These are phyloP conservation scores for Anoura caudifer DNA, from an alignment of 2,113 vertebrate genomes.

Conservation along the genomic window DNA sequence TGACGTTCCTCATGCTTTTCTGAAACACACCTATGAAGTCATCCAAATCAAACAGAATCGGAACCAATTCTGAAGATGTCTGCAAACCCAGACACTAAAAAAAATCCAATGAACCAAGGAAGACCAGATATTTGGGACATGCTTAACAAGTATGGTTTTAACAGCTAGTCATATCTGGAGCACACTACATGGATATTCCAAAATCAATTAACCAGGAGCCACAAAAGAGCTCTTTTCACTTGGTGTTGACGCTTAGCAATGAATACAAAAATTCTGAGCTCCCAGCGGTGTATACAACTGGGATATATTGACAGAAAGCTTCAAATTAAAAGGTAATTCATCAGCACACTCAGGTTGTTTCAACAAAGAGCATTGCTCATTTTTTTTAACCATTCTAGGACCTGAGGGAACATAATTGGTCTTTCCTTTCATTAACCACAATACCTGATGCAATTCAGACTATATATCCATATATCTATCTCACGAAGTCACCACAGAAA, in stretches of 20 bases:
- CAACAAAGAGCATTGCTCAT: neutral
- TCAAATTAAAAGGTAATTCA: constrained; percentile 41
- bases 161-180: neutral
- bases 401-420: neutral
- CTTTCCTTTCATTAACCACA: constrained; percentile 13
- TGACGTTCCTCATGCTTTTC: constrained; percentile 27
- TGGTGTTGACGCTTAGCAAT: neutral
- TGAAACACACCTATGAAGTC: constrained; percentile 8
- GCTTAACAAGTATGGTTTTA: neutral
- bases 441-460: neutral
- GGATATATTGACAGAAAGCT: neutral
- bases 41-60: constrained; percentile 18
- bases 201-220: neutral
- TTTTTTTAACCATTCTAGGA: neutral
- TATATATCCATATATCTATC: neutral
- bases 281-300: neutral
- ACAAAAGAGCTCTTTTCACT: neutral
- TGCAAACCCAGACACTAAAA: constrained; percentile 30
- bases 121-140: neutral
- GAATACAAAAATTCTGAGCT: neutral
- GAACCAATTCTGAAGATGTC: constrained; percentile 3
- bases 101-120: neutral
- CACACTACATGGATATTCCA: neutral
- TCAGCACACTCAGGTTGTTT: neutral
- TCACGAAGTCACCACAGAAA: neutral